A percentile compares a stretch with the other conserved stretches of the same genome.
Evolutionary conservation across 2,797 vertebrate genomes (phyloP).

Genomic region (Pogonophryne albipinna): DNA sequence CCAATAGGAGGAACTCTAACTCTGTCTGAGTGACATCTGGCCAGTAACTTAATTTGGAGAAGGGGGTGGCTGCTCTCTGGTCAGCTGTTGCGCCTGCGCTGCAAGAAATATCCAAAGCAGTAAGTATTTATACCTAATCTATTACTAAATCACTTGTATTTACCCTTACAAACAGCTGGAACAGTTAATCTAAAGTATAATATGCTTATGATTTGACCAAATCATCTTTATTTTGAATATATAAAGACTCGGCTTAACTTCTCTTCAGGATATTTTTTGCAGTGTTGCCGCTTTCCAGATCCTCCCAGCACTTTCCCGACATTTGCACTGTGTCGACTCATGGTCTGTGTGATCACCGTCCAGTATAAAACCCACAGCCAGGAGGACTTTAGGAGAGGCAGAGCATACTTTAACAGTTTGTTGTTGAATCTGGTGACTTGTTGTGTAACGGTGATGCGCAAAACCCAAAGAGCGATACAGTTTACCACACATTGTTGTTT

Average conservation of each 20-base stretch:
- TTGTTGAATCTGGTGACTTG: constrained; percentile 12
- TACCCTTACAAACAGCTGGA: accelerated
- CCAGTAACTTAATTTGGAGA: constrained; percentile 73
- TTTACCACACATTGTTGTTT: not conserved
- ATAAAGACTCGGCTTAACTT: not conserved
- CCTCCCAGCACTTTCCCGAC: constrained; percentile 76
- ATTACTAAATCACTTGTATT: accelerated
- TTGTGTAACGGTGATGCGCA: constrained; percentile 62
- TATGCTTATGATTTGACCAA: accelerated
- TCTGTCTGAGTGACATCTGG: constrained; percentile 52
- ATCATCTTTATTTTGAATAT: not conserved
- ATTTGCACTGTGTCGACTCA: constrained; percentile 43
- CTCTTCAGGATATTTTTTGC: constrained; percentile 36
- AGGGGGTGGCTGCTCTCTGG: constrained; percentile 67
- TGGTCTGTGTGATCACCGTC: constrained; percentile 29
- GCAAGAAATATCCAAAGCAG: constrained; percentile 50
- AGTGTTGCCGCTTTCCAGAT: constrained; percentile 47
- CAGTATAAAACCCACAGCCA: constrained; percentile 77
- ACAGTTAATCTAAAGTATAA: accelerated
- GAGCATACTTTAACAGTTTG: not conserved
- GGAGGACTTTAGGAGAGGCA: constrained; percentile 2
- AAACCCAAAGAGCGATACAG: constrained; percentile 19
- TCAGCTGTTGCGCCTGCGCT: constrained; percentile 77
- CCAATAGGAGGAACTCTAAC: constrained; percentile 39
- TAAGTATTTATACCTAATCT: not conserved